These are phyloP conservation scores for Hipposideros larvatus DNA, from an alignment of 2,797 vertebrate species.

Conservation along the genomic window DNA sequence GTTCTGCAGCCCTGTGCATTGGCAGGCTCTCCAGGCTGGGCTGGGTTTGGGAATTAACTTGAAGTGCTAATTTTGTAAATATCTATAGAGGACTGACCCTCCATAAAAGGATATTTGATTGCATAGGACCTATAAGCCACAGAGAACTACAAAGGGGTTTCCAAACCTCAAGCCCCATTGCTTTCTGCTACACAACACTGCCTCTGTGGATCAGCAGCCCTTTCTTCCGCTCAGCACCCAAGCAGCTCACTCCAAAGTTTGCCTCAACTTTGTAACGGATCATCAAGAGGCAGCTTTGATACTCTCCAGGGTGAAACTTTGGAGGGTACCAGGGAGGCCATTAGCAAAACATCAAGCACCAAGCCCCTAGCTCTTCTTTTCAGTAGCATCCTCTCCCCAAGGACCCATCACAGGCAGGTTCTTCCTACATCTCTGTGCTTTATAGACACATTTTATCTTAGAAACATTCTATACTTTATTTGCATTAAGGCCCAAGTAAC, in stretches of 20 bases:
- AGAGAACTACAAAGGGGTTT: background rate
- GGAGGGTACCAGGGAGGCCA: background rate
- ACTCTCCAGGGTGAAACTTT: background rate
- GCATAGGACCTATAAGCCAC: background rate
- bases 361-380: background rate
- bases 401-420: background rate
- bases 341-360: background rate
- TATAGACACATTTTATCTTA: background rate
- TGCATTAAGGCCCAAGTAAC: background rate
- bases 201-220: background rate
- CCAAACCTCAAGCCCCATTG: background rate
- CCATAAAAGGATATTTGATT: background rate
- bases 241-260: background rate
- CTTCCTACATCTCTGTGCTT: background rate
- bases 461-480: background rate
- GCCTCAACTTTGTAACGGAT: background rate
- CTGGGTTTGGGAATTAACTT: slow-evolving; percentile 43
- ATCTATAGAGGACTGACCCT: background rate
- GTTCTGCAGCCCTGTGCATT: background rate
- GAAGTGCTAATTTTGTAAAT: slow-evolving; percentile 56
- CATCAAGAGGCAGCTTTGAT: background rate
- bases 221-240: background rate
- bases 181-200: background rate
- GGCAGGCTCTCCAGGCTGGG: background rate
- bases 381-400: background rate